phyloP scores from a whole-genome alignment of 1,140 invertebrate species.

The Melitaea cinxia region DNA sequence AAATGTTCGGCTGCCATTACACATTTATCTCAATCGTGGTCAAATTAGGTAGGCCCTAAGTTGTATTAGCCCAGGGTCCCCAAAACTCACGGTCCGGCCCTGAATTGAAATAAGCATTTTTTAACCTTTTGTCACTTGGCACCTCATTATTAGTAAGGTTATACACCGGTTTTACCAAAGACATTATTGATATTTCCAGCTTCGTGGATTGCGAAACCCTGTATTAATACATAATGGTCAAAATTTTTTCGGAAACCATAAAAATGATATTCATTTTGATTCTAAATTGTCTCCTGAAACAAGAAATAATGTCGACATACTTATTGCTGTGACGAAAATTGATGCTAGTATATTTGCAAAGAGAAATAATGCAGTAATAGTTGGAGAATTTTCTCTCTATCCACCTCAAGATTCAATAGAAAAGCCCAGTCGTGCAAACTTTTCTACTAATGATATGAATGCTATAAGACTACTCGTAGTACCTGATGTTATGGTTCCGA shows the following conservation, averaged over 20 bases:
- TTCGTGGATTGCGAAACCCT: slow-evolving; percentile 50
- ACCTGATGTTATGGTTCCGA: slow-evolving; percentile 47
- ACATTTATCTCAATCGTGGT: too few relatives aligned
- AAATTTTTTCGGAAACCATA: slow-evolving; percentile 53
- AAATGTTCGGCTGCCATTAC: too few relatives aligned
- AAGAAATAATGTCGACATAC: slow-evolving; percentile 44
- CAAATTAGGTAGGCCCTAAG: too few relatives aligned
- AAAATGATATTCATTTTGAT: slow-evolving; percentile 48
- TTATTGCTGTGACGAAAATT: slow-evolving; percentile 63
- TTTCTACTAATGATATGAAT: slow-evolving; percentile 67
- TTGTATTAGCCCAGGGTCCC: too few relatives aligned
- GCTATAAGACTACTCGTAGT: slow-evolving; percentile 40
- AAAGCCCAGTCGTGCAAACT: slow-evolving; percentile 40
- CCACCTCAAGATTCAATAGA: slow-evolving; percentile 43
- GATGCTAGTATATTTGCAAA: slow-evolving; percentile 55
- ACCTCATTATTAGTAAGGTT: too few relatives aligned
- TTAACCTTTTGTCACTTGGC: too few relatives aligned
- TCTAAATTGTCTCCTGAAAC: slow-evolving; percentile 17
- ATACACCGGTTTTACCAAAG: too few relatives aligned
- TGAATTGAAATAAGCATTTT: too few relatives aligned
- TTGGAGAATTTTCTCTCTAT: slow-evolving; percentile 62
- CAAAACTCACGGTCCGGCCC: too few relatives aligned
- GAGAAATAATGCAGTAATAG: slow-evolving; percentile 50
- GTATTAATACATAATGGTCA: slow-evolving; percentile 15
- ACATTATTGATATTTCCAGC: too few relatives aligned